Evolutionary conservation across 2,113 vertebrate species (phyloP).

Genomic region (Lasiurus cinereus): DNA sequence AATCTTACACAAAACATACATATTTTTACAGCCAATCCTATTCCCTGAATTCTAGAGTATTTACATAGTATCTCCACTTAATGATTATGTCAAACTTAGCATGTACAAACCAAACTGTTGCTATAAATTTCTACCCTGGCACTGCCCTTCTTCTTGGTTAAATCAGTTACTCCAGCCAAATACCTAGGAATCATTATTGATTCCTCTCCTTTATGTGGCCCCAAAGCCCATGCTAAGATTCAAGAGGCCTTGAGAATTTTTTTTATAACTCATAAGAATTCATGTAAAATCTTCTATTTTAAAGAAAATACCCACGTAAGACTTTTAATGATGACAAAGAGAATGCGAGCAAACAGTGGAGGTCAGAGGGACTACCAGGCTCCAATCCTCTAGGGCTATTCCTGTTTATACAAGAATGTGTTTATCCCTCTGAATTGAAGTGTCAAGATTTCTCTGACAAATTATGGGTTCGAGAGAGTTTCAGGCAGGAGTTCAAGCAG

Average conservation of each 20-base stretch:
- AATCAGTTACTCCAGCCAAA: neutral
- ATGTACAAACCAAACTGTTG: neutral
- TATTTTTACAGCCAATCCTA: neutral
- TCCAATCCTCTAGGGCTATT: neutral
- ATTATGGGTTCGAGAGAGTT: neutral
- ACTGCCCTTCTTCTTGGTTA: neutral
- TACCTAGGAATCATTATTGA: neutral
- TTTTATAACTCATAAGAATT: neutral
- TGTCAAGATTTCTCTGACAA: neutral
- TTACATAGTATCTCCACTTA: neutral
- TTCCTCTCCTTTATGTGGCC: neutral
- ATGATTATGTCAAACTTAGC: neutral
- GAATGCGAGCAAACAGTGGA: fast-evolving
- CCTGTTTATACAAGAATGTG: too few species aligned
- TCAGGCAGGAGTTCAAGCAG: neutral
- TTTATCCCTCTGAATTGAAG: neutral
- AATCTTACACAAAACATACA: neutral
- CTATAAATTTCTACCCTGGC: neutral
- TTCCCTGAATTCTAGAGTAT: neutral
- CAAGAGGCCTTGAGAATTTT: neutral
- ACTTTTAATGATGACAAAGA: neutral
- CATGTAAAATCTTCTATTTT: neutral
- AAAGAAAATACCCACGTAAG: neutral
- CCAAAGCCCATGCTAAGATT: neutral
- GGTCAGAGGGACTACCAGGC: neutral